Conservation (phyloP, 2,113 vertebrate genomes). For the Campylomormyrus numenius region DNA sequence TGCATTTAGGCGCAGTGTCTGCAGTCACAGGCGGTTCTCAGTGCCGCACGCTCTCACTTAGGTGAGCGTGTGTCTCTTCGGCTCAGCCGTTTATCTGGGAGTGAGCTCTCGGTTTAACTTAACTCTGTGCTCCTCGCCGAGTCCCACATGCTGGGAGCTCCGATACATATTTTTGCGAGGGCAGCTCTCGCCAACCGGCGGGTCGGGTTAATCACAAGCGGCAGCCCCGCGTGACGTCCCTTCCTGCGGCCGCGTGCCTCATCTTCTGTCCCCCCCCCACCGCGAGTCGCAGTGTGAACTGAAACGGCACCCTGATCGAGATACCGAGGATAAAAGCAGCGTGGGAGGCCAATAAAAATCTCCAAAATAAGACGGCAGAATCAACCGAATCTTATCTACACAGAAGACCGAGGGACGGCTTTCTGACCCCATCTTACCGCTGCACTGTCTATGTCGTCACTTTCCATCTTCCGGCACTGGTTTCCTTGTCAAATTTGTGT, state of each 20-base stretch:
- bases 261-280: no score
- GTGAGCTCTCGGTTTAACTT: background rate
- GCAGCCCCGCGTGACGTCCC: background rate
- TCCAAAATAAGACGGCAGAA: background rate
- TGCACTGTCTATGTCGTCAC: background rate
- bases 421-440: background rate
- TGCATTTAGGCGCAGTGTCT: background rate
- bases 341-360: background rate
- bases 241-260: background rate
- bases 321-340: background rate
- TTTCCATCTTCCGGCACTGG: background rate
- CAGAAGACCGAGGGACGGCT: background rate
- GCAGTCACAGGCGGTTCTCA: background rate
- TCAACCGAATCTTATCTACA: background rate
- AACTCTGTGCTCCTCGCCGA: background rate
- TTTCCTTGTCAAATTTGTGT: slow-evolving; percentile 6
- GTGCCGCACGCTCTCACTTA: background rate
- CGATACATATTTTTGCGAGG: background rate
- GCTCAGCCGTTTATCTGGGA: background rate
- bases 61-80: background rate
- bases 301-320: background rate
- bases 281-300: background rate
- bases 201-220: background rate
- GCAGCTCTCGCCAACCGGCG: background rate
- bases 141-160: background rate